Base-by-base conservation (phyloP, 2,888 invertebrate genomes). In the Xestia rhomboidea region DNA sequence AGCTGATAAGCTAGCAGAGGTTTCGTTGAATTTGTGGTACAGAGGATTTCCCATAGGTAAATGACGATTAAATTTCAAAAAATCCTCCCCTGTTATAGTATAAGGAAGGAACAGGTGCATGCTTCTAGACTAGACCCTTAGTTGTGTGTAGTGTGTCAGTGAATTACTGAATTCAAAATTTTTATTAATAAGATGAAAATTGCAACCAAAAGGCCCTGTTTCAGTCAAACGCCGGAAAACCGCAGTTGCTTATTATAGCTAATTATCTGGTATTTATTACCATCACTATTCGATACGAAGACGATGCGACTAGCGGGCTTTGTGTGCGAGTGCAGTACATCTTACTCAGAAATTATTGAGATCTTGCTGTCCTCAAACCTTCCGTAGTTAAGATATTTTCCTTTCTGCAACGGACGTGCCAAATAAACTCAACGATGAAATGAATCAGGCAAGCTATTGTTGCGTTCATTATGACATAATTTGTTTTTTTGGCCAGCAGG, bases 271-370 rank as follows among this genome's bases (percentile, higher is more conserved):
- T 30, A 46, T 73, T 71, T 34, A 6, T 15, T 18, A 54, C 6
- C 11, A 38, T 30, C 18, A 27, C 27, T 38, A 1, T n/a, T 64
- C 5, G n/a, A 11, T 7, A 3, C 41, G 30, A 71, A 68, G 30
- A 67, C 4, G 30, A 8, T 0, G 1, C 70, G 6, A 30, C 15
- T 41, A 10, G 7, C 18, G 27, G 2, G 41, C 69, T 66, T 46
- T 49, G 30, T 30, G 5, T 41, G 54, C 46, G 51, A 82, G 13
- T 82, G 82, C 34, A 34, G 34, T 76, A 82, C 64, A 38, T 60
- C n/a, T 24, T 64, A 18, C 34, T n/a, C 51, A 60, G 13, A 24
- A 11, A 69, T 44, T 18, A 80, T 77, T 69, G 27, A 38, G 66
- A 70, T 54, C 24, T n/a, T 24, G 30, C 11, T 34, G 70, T 63